Conservation (phyloP, 2,113 vertebrate genomes). For the Helogale parvula region DNA sequence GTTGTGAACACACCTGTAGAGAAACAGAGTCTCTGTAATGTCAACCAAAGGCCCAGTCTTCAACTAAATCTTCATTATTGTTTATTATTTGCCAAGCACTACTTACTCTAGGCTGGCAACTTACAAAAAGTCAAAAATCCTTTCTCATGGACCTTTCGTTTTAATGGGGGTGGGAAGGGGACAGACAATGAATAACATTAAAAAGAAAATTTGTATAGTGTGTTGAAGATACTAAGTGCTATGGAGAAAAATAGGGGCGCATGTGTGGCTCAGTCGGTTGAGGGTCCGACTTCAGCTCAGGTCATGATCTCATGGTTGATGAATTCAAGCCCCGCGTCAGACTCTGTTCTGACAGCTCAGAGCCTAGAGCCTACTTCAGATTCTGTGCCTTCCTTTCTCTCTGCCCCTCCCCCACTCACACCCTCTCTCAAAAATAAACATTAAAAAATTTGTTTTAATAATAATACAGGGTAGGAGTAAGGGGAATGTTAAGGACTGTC, state of each 20-base stretch:
- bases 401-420: no score
- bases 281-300: no score
- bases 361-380: no score
- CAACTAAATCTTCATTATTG: constrained; percentile 14
- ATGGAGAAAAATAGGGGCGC: not conserved
- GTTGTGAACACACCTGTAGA: not conserved
- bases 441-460: no score
- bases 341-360: no score
- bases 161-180: not conserved
- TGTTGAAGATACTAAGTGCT: not conserved
- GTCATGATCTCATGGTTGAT: no score
- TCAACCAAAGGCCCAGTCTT: not conserved
- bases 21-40: not conserved
- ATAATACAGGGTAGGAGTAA: not conserved
- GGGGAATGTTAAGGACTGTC: not conserved
- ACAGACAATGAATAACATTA: not conserved
- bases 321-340: no score
- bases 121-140: not conserved
- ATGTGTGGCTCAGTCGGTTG: no score
- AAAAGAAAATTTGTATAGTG: not conserved
- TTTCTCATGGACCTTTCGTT: not conserved
- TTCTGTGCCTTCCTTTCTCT: no score
- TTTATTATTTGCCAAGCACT: constrained; percentile 11
- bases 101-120: not conserved
- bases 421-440: no score